A percentile compares a stretch with the other conserved stretches of the same genome.
These are phyloP conservation scores for Allacma fusca DNA, from an alignment of 2,888 invertebrate genomes.

Conservation along the genomic window DNA sequence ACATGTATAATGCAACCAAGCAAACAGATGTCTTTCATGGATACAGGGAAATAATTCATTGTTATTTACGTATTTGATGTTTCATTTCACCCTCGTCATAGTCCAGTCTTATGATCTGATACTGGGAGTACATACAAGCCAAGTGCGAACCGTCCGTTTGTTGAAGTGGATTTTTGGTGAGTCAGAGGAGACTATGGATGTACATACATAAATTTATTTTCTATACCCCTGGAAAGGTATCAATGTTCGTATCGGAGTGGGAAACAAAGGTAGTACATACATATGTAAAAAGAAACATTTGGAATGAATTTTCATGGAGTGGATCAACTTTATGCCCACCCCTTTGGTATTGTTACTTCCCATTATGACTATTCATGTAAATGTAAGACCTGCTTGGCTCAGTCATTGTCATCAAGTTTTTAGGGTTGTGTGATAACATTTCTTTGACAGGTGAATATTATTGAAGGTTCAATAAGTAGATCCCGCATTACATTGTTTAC, in stretches of 20 bases:
- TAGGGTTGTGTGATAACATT: slow-evolving; percentile 28
- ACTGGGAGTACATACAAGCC: neutral
- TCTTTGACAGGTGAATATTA: slow-evolving; percentile 36
- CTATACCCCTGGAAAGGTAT: neutral
- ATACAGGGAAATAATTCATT: slow-evolving; percentile 43
- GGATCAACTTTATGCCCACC: slow-evolving; percentile 2
- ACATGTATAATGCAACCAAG: slow-evolving; percentile 10
- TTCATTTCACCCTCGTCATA: slow-evolving; percentile 40
- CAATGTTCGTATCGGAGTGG: neutral
- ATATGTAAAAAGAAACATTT: neutral
- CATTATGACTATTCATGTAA: neutral
- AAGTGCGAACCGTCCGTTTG: neutral
- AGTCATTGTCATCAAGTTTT: neutral
- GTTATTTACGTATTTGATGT: slow-evolving; percentile 38
- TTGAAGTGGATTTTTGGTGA: slow-evolving; percentile 32
- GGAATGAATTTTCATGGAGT: neutral
- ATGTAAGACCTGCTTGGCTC: slow-evolving; percentile 16
- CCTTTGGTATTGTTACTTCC: neutral
- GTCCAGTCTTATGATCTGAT: neutral
- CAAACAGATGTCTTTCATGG: slow-evolving; percentile 45
- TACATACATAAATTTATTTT: neutral
- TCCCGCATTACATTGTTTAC: slow-evolving; percentile 24
- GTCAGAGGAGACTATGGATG: slow-evolving; percentile 13
- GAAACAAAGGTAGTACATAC: neutral
- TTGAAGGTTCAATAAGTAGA: slow-evolving; percentile 21